A percentile compares a stretch with the other conserved stretches of the same genome.
These are phyloP conservation scores for Potamilus streckersoni DNA, from an alignment of 1,140 invertebrate species.

Conservation along the genomic window DNA sequence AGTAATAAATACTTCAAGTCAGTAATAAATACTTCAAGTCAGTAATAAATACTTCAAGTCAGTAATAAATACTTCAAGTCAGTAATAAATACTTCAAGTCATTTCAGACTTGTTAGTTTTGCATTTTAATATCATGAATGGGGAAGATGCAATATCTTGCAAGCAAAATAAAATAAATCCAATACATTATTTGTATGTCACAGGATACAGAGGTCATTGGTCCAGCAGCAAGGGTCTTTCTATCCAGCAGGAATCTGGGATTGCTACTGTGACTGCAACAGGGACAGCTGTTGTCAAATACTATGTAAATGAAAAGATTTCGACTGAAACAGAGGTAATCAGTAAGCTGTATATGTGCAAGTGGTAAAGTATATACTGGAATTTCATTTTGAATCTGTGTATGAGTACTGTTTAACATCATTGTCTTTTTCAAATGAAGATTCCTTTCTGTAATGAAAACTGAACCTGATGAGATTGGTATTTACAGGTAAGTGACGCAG, in stretches of 20 bases:
- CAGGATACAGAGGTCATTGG: conserved; percentile 60
- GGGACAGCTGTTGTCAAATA: conserved; percentile 58
- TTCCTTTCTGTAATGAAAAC: too few species aligned
- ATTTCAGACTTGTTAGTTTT: background rate
- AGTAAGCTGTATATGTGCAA: background rate
- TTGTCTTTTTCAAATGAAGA: too few species aligned
- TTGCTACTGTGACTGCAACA: conserved; percentile 47
- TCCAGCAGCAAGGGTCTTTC: conserved; percentile 37
- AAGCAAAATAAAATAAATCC: too few species aligned
- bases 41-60: background rate
- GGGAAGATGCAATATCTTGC: background rate
- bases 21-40: background rate
- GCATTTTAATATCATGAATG: background rate
- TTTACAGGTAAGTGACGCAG: too few species aligned
- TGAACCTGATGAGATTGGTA: too few species aligned
- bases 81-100: background rate
- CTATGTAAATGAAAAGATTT: conserved; percentile 46
- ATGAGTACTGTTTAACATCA: too few species aligned
- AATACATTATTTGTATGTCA: background rate
- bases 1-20: background rate
- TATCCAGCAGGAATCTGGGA: conserved; percentile 50
- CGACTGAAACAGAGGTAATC: conserved; percentile 61
- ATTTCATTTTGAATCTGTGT: too few species aligned
- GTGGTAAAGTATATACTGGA: too few species aligned
- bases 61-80: background rate